phyloP scores from a whole-genome alignment of 2,888 invertebrate genomes.

The Erebia epiphron region DNA sequence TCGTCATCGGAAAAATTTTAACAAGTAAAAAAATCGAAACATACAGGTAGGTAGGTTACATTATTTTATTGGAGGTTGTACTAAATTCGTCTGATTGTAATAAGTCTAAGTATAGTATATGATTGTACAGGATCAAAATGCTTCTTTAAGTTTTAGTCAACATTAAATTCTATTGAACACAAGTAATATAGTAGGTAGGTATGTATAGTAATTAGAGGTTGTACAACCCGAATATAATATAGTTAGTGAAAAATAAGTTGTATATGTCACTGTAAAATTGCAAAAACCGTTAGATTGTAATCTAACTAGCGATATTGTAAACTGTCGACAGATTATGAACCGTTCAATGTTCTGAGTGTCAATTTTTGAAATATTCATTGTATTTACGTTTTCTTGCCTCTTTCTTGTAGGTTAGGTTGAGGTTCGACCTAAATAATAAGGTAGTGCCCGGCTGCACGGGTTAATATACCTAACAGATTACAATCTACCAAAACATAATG shows the following conservation, averaged over 20 bases:
- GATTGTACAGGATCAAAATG: neutral
- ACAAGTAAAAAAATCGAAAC: slow-evolving; percentile 4
- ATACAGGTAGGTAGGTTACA: neutral
- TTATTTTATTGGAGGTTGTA: neutral
- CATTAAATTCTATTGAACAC: neutral
- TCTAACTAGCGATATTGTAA: too few relatives aligned
- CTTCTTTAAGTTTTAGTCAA: neutral
- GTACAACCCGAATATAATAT: neutral
- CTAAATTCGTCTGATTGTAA: neutral
- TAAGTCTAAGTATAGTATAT: neutral
- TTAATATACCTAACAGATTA: too few relatives aligned
- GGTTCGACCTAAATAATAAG: too few relatives aligned
- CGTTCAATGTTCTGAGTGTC: too few relatives aligned
- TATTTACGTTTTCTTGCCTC: too few relatives aligned
- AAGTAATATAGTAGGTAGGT: neutral
- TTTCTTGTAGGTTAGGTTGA: too few relatives aligned
- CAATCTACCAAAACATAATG: too few relatives aligned
- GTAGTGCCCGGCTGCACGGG: too few relatives aligned
- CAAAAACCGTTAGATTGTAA: too few relatives aligned
- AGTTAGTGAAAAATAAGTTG: neutral
- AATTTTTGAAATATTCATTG: too few relatives aligned
- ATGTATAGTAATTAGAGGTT: neutral
- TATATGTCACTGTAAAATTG: too few relatives aligned
- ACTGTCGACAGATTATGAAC: too few relatives aligned
- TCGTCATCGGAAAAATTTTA: slow-evolving; percentile 4